A percentile compares a stretch with the other conserved stretches of the same genome.
Evolutionary conservation across 1,140 invertebrate species (phyloP).

Genomic region (Uloborus diversus): DNA sequence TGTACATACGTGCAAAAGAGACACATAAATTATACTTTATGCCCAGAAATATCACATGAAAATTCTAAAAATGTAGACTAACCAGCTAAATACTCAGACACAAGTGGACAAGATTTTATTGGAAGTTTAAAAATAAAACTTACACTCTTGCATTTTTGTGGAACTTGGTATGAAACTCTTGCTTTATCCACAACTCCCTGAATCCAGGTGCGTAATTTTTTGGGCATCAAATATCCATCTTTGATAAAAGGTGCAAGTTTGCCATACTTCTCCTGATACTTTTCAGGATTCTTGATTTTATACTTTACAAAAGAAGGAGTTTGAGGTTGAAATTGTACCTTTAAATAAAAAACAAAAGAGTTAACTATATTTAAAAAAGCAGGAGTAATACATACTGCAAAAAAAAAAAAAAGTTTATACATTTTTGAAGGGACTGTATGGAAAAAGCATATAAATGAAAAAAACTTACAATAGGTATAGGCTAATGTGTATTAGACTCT

Average conservation of each 20-base stretch:
- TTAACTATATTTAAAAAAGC: too few species aligned
- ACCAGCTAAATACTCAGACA: not conserved
- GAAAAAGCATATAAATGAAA: too few species aligned
- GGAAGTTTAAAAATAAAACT: not conserved
- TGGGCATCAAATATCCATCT: conserved; percentile 27
- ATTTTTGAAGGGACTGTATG: too few species aligned
- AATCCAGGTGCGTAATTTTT: conserved; percentile 31
- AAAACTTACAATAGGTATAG: too few species aligned
- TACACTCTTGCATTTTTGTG: not conserved
- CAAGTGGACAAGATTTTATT: too few species aligned
- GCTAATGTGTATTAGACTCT: too few species aligned
- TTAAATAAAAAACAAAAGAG: too few species aligned
- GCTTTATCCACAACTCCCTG: conserved; percentile 47
- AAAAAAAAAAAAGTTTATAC: not conserved
- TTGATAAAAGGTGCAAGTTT: conserved; percentile 1
- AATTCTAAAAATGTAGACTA: not conserved
- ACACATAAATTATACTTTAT: too few species aligned
- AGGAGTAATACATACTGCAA: too few species aligned
- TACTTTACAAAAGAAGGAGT: conserved; percentile 8
- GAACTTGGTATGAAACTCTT: not conserved
- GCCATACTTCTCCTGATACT: not conserved
- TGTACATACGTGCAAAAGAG: too few species aligned
- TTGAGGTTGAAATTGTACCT: conserved; percentile 18
- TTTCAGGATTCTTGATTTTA: conserved; percentile 11
- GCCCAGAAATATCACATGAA: not conserved